Evolutionary conservation across 2,113 vertebrate species (phyloP), one percentile per base, ranked within the genome.

Genomic region (Dermatemys mawii): DNA sequence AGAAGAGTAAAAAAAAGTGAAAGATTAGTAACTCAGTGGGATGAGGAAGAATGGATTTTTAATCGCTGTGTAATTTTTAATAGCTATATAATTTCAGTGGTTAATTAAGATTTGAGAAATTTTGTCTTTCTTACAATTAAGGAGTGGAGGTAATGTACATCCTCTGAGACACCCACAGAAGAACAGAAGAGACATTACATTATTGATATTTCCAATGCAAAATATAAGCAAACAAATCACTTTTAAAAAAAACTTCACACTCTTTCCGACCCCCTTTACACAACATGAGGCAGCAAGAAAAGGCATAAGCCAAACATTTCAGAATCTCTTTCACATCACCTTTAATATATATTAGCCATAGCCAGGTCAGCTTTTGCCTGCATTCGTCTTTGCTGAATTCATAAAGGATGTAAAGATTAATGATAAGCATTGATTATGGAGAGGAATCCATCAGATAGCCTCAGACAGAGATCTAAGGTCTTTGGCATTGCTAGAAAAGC

Each of bases 351-450:
- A 1, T 49, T 48, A 78, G 24, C 78, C 88, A 48, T 11, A 79
- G 63, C n/a, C 75, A 53, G 27, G 2, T 54, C 86, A 70, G 55
- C 78, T 84, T 82, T 82, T 79, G 48, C 57, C 87, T 91, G 70
- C 83, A 3, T 19, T 53, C 90, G 80, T 16, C 46, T 44, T 48
- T 48, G 10, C 1, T 79, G 63, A 41, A 54, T 29, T 17, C 12
- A 48, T 63, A 92, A 85, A 82, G 9, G 12, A 79, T 79, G 50
- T 80, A 55, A 85, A 75, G 85, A 81, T 86, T 75, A 93, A 82
- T 14, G 17, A 11, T 79, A 81, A 80, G 6, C 4, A 2, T 3
- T 54, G 53, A 26, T 84, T 60, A 60, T 78, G 78, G 91, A 27
- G 90, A 83, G 46, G 81, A 57, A 26, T 38, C 54, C n/a, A 88